Base-by-base conservation (phyloP, 2,113 vertebrate genomes). In the Okapia johnstoni region DNA sequence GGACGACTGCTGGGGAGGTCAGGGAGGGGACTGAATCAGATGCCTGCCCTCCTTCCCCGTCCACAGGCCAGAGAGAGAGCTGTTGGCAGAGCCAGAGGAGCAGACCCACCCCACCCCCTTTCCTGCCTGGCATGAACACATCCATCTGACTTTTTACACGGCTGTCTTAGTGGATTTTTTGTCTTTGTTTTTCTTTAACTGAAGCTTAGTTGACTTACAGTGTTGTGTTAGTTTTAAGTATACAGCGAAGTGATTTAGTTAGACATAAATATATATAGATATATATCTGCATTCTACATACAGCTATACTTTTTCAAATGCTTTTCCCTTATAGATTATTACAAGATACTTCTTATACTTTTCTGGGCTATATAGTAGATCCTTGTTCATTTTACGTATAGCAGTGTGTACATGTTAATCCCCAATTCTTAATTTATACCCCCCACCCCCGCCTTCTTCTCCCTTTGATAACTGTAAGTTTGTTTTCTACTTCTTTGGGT, bases 1-100 rank as follows among this genome's bases (percentile, higher is more conserved):
- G 97, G 85, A 87, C 19, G 2, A 15, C 95, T 63, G 58, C 66
- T 95, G 40, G 55, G 79, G 88, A 97, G 98, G 97, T 96, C 96
- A 93, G 79, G 23, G 88, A 86, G 80, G 9, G 40, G 33, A 33
- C 95, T 36, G 76, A 7, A 81, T 79, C 97, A 92, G 96, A 33
- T 23, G 94, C 43, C 76, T 40, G 60, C 85, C 30, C 92, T 55
- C 90, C 94, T 90, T 85, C 81, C 73, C 77, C 52, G 50, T 93
- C 54, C 57, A 73, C 15, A 5, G 90, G 83, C 93, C 76, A 13
- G 0, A 63, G 77, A 63, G 77, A 13, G 85, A 70, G n/a, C 70
- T 57, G 30, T 70, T 3, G 6, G 28, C 4, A 9, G 60, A 50
- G 30, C 52, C 19, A 4, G 30, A 0, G 1, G 10, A 43, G 10